phyloP scores from a whole-genome alignment of 2,888 invertebrate genomes.

The Ariolimax columbianus region DNA sequence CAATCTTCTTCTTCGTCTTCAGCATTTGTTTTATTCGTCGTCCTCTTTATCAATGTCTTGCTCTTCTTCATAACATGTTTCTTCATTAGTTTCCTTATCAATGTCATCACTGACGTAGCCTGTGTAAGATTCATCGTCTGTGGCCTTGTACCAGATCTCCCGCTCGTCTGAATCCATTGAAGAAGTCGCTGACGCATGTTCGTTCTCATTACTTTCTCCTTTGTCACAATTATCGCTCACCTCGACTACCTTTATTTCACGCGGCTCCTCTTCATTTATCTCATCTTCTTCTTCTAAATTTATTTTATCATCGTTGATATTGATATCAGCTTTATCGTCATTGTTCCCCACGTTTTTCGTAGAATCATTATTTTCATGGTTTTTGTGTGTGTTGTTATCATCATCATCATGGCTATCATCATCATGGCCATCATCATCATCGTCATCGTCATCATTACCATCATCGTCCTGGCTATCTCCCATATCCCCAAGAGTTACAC shows the following conservation, averaged over 20 bases:
- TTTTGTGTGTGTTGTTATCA: neutral
- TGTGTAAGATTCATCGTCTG: neutral
- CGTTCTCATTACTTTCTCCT: neutral
- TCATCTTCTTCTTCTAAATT: neutral
- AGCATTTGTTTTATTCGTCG: neutral
- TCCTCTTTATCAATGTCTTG: neutral
- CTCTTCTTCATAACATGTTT: neutral
- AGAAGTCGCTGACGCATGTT: neutral
- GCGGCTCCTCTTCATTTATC: neutral
- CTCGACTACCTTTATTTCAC: neutral
- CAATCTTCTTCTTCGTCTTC: neutral
- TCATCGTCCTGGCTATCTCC: neutral
- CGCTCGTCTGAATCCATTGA: neutral
- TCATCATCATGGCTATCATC: neutral
- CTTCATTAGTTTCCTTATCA: neutral
- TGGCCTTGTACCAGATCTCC: neutral
- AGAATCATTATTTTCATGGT: too few species aligned
- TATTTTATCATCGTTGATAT: too few species aligned
- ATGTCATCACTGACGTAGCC: neutral
- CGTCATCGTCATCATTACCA: neutral
- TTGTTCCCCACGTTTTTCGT: neutral
- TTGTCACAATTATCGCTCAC: neutral
- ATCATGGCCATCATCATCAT: neutral
- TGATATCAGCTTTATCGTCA: too few species aligned
- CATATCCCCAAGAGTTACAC: neutral